Base-by-base conservation (phyloP, 2,888 invertebrate species). In the Agrotis exclamationis region DNA sequence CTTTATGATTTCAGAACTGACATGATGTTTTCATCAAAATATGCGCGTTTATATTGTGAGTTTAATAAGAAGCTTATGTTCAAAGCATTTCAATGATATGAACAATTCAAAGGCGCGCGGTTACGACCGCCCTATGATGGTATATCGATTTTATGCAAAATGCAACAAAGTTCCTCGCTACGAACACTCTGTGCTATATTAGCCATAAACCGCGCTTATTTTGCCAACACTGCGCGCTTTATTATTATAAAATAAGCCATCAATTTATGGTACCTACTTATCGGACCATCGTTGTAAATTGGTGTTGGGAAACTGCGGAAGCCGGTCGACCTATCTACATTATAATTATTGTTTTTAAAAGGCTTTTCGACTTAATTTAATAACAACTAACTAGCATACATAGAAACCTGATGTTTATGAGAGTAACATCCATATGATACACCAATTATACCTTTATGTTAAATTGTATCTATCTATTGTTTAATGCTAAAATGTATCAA, bases 91-190 rank as follows among this genome's bases (percentile, higher is more conserved):
- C 48, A 39, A 70, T 77, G 67, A 72, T 63, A 76, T 76, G 60
- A 76, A 79, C 76, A 77, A 80, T 82, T 84, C 79, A 74, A 57
- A 77, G 47, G 78, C 60, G 59, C 74, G 79, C 67, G 84, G 86
- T 87, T 87, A 84, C 84, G 80, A 87, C 82, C 87, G 76, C 85
- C 83, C 85, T 89, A 88, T 90, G 87, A 88, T 79, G 83, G 84
- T 86, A 84, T 92, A 93, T 94, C 89, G 95, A 94, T 95, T 94
- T 95, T 93, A 95, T 95, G 94, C 93, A 94, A 94, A 94, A 93
- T 94, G 91, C 93, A 94, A 92, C 92, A 88, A 88, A 92, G 92
- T 93, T 92, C 82, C 88, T 83, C 85, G 85, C 85, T 84, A 83
- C 87, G 85, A 90, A 85, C 89, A 87, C 85, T 86, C 86, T 89